phyloP scores from a whole-genome alignment of 2,113 vertebrate genomes.

The Oostethus manadensis region DNA sequence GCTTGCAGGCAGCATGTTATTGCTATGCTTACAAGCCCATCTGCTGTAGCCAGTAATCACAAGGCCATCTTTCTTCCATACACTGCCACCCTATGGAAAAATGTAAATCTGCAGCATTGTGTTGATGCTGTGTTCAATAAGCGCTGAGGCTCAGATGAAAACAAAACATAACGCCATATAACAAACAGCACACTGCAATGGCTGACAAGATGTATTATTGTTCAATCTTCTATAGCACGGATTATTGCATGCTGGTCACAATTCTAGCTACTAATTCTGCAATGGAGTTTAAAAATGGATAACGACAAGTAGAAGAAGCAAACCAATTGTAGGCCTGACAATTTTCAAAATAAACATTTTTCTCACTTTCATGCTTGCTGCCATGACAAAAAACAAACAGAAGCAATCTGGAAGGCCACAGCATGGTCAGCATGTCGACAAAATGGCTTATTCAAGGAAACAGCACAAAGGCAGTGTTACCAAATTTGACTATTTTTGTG shows the following conservation, averaged over 20 bases:
- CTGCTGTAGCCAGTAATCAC: slow-evolving; percentile 44
- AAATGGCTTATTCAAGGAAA: slow-evolving; percentile 41
- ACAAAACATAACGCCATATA: slow-evolving; percentile 11
- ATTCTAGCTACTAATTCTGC: slow-evolving; percentile 42
- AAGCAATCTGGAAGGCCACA: slow-evolving; percentile 40
- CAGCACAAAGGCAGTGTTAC: slow-evolving; percentile 28
- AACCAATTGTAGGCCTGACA: slow-evolving; percentile 32
- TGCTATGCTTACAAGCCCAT: slow-evolving; percentile 56
- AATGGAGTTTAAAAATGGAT: slow-evolving; percentile 44
- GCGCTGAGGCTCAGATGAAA: neutral
- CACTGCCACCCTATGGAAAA: slow-evolving; percentile 72
- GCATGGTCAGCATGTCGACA: slow-evolving; percentile 39
- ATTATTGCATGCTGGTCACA: slow-evolving; percentile 49
- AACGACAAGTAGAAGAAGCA: slow-evolving; percentile 39
- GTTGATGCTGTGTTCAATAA: slow-evolving; percentile 2
- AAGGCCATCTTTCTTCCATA: slow-evolving; percentile 50
- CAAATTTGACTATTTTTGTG: slow-evolving; percentile 42
- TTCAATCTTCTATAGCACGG: slow-evolving; percentile 33
- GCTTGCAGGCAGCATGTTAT: slow-evolving; percentile 45
- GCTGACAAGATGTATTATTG: slow-evolving; percentile 18
- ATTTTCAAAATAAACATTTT: slow-evolving; percentile 23
- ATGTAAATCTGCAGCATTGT: slow-evolving; percentile 37
- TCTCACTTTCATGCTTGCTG: slow-evolving; percentile 4
- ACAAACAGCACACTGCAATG: slow-evolving; percentile 24
- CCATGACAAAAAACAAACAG: slow-evolving; percentile 21